phyloP scores from a whole-genome alignment of 2,797 vertebrate species.

The Discoglossus pictus region DNA sequence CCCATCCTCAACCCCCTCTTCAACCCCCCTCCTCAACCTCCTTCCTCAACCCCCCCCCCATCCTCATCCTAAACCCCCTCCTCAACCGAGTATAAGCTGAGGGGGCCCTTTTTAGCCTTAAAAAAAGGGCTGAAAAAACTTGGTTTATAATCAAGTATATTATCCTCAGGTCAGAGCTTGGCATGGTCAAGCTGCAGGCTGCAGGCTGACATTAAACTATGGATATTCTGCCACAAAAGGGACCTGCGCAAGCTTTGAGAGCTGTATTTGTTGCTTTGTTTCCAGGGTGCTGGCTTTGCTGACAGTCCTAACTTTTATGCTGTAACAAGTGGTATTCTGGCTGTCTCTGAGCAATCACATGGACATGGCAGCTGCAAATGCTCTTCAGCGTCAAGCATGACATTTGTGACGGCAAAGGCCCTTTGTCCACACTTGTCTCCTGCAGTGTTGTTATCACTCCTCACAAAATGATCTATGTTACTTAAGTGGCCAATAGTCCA shows the following conservation, averaged over 20 bases:
- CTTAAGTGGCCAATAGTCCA: no score
- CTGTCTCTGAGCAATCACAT: slow-evolving; percentile 14
- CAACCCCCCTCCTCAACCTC: no score
- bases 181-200: slow-evolving; percentile 9
- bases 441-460: slow-evolving; percentile 15
- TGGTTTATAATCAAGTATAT: no score
- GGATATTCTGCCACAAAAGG: slow-evolving; percentile 29
- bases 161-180: slow-evolving; percentile 19
- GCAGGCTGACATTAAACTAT: slow-evolving; percentile 23
- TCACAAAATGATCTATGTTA: no score
- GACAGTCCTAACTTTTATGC: slow-evolving; percentile 29
- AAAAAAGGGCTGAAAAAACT: no score
- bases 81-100: no score
- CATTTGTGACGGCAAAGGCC: slow-evolving; percentile 34
- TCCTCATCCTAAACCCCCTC: no score
- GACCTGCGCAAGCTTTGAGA: slow-evolving; percentile 2
- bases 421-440: slow-evolving; percentile 8
- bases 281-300: slow-evolving; percentile 32
- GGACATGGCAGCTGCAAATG: slow-evolving; percentile 51
- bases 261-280: slow-evolving; percentile 23
- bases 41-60: no score
- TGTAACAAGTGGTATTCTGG: slow-evolving; percentile 21
- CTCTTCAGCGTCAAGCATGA: slow-evolving; percentile 22
- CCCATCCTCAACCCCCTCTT: no score
- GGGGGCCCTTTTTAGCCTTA: no score